Conservation (phyloP, 2,888 invertebrate species). For the Euspilapteryx auroguttella region DNA sequence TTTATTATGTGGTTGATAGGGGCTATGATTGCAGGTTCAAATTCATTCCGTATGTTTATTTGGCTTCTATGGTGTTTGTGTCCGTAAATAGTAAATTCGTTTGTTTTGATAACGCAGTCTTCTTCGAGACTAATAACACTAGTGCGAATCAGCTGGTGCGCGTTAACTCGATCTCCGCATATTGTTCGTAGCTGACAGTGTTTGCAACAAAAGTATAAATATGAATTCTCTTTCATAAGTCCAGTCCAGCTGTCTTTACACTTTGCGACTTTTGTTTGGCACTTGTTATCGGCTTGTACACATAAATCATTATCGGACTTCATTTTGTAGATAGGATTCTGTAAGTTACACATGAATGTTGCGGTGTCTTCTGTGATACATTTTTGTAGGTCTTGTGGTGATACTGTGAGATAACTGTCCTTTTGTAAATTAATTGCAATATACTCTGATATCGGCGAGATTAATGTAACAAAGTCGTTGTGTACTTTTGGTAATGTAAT, state of each 20-base stretch:
- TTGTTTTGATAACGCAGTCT: conserved; percentile 1
- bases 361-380: background rate
- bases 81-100: background rate
- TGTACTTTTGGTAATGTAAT: background rate
- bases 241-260: background rate
- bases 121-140: background rate
- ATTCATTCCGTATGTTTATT: background rate
- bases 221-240: background rate
- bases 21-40: background rate
- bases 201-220: conserved; percentile 1
- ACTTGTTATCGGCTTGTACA: background rate
- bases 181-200: conserved; percentile 1
- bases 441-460: background rate
- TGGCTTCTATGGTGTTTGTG: background rate
- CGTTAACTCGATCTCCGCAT: background rate
- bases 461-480: background rate
- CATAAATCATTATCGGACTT: background rate
- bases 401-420: background rate
- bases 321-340: background rate
- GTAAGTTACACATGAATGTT: background rate
- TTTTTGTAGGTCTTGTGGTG: background rate
- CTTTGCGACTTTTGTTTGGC: background rate
- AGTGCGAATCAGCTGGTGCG: background rate
- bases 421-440: background rate
- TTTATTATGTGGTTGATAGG: background rate